Evolutionary conservation across 2,888 invertebrate genomes (phyloP).

Genomic region (Meghimatium bilineatum): DNA sequence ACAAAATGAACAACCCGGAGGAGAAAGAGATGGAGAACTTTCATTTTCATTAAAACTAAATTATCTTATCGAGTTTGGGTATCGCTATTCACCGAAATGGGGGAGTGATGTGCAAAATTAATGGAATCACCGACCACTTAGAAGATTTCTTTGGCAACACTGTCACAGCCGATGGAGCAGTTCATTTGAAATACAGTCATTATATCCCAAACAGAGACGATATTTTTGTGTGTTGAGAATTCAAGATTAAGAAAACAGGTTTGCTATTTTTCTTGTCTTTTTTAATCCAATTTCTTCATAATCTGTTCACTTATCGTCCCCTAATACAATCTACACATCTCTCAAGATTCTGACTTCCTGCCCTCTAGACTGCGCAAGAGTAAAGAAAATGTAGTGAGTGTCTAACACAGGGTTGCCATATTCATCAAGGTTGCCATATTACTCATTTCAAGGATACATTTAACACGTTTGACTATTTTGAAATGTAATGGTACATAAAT

Average conservation of each 20-base stretch:
- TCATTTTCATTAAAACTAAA: slow-evolving; percentile 41
- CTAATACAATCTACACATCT: no score
- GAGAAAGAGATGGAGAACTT: slow-evolving; percentile 3
- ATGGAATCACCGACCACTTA: background rate
- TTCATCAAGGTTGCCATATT: no score
- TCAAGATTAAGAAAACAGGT: background rate
- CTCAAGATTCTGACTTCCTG: no score
- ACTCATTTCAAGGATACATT: no score
- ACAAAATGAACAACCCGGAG: background rate
- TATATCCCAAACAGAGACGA: background rate
- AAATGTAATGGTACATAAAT: no score
- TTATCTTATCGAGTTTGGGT: slow-evolving; percentile 31
- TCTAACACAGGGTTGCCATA: no score
- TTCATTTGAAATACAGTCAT: background rate
- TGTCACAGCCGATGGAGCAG: background rate
- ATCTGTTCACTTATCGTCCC: no score
- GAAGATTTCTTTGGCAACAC: background rate
- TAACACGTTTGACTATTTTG: no score
- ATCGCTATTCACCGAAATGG: slow-evolving; percentile 2
- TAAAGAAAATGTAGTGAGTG: no score
- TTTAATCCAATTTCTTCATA: no score
- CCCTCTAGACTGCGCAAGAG: no score
- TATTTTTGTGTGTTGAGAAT: background rate
- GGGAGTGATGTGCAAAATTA: slow-evolving; percentile 19
- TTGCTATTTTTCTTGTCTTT: background rate